Evolutionary conservation across 2,888 invertebrate species (phyloP), one percentile per base, ranked within the genome.

Genomic region (Tenthredo distinguenda): DNA sequence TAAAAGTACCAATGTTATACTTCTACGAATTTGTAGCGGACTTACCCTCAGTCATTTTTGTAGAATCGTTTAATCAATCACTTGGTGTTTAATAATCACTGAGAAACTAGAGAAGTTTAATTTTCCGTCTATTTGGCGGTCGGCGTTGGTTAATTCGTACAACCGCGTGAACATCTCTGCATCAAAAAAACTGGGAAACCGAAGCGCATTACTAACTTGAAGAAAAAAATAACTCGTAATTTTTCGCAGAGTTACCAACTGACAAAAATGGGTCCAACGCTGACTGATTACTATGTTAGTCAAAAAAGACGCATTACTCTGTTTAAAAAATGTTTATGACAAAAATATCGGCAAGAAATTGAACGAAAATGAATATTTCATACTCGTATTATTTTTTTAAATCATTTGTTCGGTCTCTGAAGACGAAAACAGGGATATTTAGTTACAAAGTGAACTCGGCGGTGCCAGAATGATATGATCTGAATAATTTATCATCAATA

Each of bases 141-240:
- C 15, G 10, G 37, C 81, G 81, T 37, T 81, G 62, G 34, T 77
- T 26, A n/a, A 77, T 79, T 79, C 12, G 62, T 62, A 62, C 37
- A 62, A 40, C 40, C 40, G 81, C 62, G 37, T 62, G 81, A 81
- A 81, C 81, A 81, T 81, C 26, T 34, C 81, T 79, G 34, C 79
- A 4, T 18, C 34, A 6, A 10, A n/a, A 62, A 58, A 40, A 58
- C 34, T 81, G 9, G 31, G 34, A 12, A 31, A 34, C 21, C 62
- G 26, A 18, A 18, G 15, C 12, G 12, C 26, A 2, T 34, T 12
- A 26, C 68, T 1, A 68, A 34, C 68, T 68, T 34, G 18, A 68
- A 79, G 9, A 79, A 79, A 37, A 37, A 3, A 62, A 55, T n/a
- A 68, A 34, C 18, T 68, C 18, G 15, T 18, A 2, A 34, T 34